Evolutionary conservation across 1,140 invertebrate genomes (phyloP), one percentile per base, ranked within the genome.

Genomic region (Condylostylus longicornis): DNA sequence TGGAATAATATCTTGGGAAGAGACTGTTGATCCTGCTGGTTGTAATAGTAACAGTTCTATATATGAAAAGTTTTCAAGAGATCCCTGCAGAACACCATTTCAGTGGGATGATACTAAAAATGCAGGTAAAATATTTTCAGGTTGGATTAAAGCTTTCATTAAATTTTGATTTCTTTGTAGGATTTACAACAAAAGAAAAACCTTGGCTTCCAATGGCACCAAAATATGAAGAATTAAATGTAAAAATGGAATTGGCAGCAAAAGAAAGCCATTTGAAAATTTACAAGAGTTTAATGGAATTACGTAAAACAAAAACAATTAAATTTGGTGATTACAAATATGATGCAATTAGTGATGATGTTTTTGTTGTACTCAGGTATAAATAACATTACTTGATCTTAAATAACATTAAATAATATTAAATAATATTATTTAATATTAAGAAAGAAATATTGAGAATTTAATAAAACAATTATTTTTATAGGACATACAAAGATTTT

Each of bases 91-190:
- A 30, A 75, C 75, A 1, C 77, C 81, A 0, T 82, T 72, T 61
- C 78, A 79, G 43, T 85, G 81, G 81, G 65, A 75, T 43, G 62
- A 63, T 40, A n/a, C n/a, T n/a, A n/a, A n/a, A n/a, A n/a, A n/a
- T n/a, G n/a, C n/a, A n/a, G n/a, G n/a, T n/a, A n/a, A n/a, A n/a
- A n/a, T n/a, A n/a, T n/a, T n/a, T n/a, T n/a, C n/a, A n/a, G n/a
- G n/a, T n/a, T n/a, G n/a, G n/a, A n/a, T n/a, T n/a, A n/a, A n/a
- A n/a, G n/a, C n/a, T n/a, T n/a, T n/a, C n/a, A n/a, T n/a, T n/a
- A n/a, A n/a, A n/a, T n/a, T n/a, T n/a, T n/a, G 5, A 13, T 14
- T 21, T 21, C 14, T 23, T 22, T 7, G 7, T 13, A 35, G 34
- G 59, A 5, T 75, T 75, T 41, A 73, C 66, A 6, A 67, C 54